Evolutionary conservation across 2,888 invertebrate genomes (phyloP).

Genomic region (Augochlorella aurata): DNA sequence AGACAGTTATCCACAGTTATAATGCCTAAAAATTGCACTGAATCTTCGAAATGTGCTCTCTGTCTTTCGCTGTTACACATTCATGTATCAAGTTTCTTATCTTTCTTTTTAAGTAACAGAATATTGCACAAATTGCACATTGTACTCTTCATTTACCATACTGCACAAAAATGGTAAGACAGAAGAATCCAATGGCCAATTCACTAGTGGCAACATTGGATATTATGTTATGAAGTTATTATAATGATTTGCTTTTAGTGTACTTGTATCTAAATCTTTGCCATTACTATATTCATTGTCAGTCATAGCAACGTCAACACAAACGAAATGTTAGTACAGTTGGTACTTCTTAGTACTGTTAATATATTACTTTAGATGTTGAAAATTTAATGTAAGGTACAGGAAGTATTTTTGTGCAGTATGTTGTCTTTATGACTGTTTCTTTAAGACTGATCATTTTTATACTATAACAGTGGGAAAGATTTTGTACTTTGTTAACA

Average conservation of each 20-base stretch:
- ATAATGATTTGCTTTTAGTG: constrained; percentile 5
- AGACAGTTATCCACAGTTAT: constrained; percentile 50
- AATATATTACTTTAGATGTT: constrained; percentile 3
- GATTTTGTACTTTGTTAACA: constrained; percentile 42
- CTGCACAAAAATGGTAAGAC: constrained; percentile 39
- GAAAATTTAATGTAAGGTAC: neutral
- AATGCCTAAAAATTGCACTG: constrained; percentile 54
- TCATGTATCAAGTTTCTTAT: constrained; percentile 63
- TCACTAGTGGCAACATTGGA: constrained; percentile 5
- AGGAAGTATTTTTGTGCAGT: constrained; percentile 43
- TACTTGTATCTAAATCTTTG: constrained; percentile 14
- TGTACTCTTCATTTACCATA: constrained; percentile 28
- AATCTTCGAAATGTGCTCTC: constrained; percentile 34
- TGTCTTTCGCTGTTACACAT: constrained; percentile 72
- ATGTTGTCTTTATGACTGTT: constrained; percentile 37
- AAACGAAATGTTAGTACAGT: constrained; percentile 1
- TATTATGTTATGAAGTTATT: constrained; percentile 5
- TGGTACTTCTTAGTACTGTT: neutral
- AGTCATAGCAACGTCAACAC: neutral
- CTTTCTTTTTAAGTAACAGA: constrained; percentile 36
- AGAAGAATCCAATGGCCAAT: constrained; percentile 20
- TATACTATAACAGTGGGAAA: constrained; percentile 29
- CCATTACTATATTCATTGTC: neutral
- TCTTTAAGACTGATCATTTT: constrained; percentile 49
- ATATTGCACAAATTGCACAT: constrained; percentile 50